Evolutionary conservation across 2,113 vertebrate genomes (phyloP).

Genomic region (Axis porcinus): DNA sequence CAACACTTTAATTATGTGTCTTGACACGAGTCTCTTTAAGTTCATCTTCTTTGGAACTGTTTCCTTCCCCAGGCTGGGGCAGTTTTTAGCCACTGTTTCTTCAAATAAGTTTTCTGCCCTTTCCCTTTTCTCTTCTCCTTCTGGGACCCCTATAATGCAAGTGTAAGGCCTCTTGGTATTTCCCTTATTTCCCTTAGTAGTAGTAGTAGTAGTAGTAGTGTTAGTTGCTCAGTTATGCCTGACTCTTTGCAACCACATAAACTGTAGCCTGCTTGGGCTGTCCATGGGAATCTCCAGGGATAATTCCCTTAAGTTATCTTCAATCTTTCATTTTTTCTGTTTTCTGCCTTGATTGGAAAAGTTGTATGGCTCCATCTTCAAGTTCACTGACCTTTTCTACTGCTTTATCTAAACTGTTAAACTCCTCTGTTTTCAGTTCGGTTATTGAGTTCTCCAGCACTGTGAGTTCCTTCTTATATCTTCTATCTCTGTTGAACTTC

Average conservation of each 20-base stretch:
- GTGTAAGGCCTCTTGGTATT: neutral
- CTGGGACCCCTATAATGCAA: neutral
- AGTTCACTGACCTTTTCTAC: neutral
- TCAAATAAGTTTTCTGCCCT: neutral
- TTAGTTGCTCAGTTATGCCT: neutral
- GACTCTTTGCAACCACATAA: neutral
- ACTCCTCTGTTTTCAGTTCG: neutral
- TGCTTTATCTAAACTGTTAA: neutral
- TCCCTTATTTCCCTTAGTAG: neutral
- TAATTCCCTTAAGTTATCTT: neutral
- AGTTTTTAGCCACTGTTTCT: neutral
- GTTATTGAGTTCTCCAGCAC: neutral
- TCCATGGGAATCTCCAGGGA: neutral
- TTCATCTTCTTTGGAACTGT: neutral
- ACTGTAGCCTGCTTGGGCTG: neutral
- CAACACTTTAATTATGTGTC: neutral
- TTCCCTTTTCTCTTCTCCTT: neutral
- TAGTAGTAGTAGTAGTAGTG: neutral
- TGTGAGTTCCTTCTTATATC: neutral
- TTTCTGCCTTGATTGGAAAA: neutral
- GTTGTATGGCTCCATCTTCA: neutral
- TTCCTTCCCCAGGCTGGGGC: neutral
- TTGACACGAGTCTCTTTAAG: neutral
- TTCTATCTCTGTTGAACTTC: neutral
- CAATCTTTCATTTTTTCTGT: neutral